Base-by-base conservation (phyloP, 2,888 invertebrate species). In the Trichacis sp. region DNA sequence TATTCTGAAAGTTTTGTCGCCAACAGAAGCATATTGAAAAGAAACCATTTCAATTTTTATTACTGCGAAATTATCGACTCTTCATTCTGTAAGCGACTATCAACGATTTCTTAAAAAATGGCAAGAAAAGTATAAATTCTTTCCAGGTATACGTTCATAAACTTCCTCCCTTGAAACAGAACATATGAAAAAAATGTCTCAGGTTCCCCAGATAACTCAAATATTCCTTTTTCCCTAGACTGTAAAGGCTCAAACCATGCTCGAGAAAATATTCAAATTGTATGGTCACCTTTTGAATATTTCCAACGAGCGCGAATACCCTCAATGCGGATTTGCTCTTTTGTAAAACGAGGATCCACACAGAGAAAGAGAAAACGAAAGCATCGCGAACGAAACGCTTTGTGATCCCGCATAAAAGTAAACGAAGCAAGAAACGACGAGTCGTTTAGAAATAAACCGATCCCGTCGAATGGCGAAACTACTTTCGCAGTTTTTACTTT, bases 381-480 rank as follows among this genome's bases (percentile, higher is more conserved):
- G 18, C 20, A 19, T 18, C 14, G 24, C 33, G 19, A 46, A 24
- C 42, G 15, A 50, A 50, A 50, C 45, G 60, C 47, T 38, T 40
- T 14, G 29, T 20, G 49, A 40, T 48, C 8, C 12, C 45, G 50
- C 53, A 58, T 63, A 54, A 67, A 50, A 60, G 53, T 47, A 67
- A 67, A 67, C 67, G 63, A 53, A 66, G 62, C 66, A 53, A 43
- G 59, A 59, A 54, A 62, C 62, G 60, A 60, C 55, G 51, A 38
- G 48, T 48, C 57, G 56, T 60, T 60, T 48, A 49, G 53, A 12
- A 38, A 19, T 14, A 24, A 45, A 45, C 43, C 30, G 30, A 53
- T 30, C 14, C 15, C 17, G 15, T 38, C 19, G 36, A 58, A 46
- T 42, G 30, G 56, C 43, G 36, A 56, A 63, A 57, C 40, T 49